These are phyloP conservation scores for Actinemys pallida DNA, from an alignment of 2,113 vertebrate genomes.

Conservation along the genomic window DNA sequence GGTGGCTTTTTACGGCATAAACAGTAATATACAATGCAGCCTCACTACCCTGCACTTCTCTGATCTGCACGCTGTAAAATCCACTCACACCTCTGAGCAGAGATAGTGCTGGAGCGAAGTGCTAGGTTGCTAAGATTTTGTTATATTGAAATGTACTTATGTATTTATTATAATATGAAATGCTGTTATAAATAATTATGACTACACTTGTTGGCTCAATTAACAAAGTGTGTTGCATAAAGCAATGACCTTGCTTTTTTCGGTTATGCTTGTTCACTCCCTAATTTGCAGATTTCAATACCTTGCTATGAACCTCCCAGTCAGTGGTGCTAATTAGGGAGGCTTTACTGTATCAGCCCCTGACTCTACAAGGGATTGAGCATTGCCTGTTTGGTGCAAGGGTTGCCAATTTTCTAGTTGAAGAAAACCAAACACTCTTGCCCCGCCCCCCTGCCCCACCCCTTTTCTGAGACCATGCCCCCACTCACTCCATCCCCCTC, in stretches of 20 bases:
- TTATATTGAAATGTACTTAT: neutral
- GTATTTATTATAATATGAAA: neutral
- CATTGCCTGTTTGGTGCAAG: neutral
- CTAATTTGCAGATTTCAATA: neutral
- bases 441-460: no score
- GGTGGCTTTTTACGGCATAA: neutral
- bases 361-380: neutral
- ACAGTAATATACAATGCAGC: neutral
- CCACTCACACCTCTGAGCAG: neutral
- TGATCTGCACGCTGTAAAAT: neutral
- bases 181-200: slow-evolving; percentile 15
- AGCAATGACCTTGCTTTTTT: neutral
- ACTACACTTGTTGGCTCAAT: slow-evolving; percentile 11
- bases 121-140: neutral
- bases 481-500: no score
- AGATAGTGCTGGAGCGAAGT: neutral
- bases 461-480: no score
- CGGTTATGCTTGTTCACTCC: neutral
- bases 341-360: neutral
- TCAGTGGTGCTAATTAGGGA: neutral
- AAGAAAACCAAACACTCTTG: no score
- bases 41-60: slow-evolving; percentile 14
- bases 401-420: no score
- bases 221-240: neutral
- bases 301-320: neutral